Evolutionary conservation across 2,888 invertebrate genomes (phyloP).

Genomic region (Tetranychus piercei): DNA sequence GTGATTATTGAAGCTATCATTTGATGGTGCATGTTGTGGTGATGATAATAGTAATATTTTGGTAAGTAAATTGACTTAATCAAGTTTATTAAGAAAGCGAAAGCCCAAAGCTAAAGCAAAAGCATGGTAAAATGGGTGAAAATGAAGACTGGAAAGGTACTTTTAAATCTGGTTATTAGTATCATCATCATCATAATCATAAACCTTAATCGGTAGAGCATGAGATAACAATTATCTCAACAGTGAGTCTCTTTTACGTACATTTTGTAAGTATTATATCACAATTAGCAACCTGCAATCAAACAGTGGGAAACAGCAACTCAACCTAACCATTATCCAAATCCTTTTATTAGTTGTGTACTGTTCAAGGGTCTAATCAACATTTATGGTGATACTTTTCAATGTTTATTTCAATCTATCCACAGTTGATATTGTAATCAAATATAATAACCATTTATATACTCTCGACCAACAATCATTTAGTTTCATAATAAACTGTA

Average conservation of each 20-base stretch:
- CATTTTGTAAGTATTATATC: neutral
- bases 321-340: neutral
- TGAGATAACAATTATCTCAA: neutral
- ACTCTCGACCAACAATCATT: neutral
- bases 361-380: neutral
- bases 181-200: slow-evolving; percentile 9
- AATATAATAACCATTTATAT: neutral
- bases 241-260: neutral
- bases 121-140: neutral
- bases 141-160: neutral
- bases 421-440: neutral
- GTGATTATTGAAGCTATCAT: neutral
- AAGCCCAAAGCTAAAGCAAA: neutral
- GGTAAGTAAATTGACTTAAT: neutral
- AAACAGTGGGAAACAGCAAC: neutral
- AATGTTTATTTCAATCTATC: neutral
- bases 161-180: neutral
- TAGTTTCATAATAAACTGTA: neutral
- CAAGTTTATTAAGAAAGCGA: neutral
- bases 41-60: neutral
- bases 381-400: neutral
- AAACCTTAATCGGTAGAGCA: neutral
- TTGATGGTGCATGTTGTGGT: neutral
- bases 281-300: neutral
- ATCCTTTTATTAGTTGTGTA: neutral